Conservation (phyloP, 1,140 invertebrate species). For the Ditylenchus dipsaci region DNA sequence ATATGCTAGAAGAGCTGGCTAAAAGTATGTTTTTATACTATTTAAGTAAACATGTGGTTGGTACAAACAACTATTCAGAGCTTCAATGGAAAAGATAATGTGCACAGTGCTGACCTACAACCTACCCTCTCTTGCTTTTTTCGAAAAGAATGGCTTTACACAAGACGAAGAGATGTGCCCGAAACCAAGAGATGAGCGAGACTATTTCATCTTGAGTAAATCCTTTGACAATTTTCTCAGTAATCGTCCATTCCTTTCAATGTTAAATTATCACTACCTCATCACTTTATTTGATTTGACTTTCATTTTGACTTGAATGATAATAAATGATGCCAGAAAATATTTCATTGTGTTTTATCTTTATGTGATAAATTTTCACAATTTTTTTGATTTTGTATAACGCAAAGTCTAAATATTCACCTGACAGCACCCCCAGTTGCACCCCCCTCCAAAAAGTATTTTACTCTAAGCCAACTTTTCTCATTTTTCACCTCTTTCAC, state of each 20-base stretch:
- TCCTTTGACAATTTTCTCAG: neutral
- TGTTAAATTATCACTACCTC: too few species aligned
- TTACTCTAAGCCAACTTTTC: too few species aligned
- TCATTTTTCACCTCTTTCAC: too few species aligned
- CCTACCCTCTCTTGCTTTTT: constrained; percentile 3
- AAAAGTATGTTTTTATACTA: constrained; percentile 1
- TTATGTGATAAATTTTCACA: too few species aligned
- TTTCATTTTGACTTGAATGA: too few species aligned
- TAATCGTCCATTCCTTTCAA: neutral
- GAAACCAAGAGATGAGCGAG: neutral
- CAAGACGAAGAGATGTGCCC: constrained; percentile 3
- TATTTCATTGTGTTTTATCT: too few species aligned
- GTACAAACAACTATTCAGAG: neutral
- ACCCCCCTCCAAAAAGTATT: too few species aligned
- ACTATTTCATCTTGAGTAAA: neutral
- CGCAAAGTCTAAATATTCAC: too few species aligned
- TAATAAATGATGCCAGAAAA: too few species aligned
- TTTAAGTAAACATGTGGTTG: neutral
- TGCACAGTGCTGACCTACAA: constrained; percentile 1
- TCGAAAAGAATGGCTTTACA: neutral
- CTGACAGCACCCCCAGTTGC: too few species aligned
- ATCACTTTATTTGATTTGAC: too few species aligned
- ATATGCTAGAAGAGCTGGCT: neutral
- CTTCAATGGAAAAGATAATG: constrained; percentile 7
- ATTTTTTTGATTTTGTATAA: too few species aligned